These are phyloP conservation scores for Tachina fera DNA, from an alignment of 2,888 invertebrate species.

Conservation along the genomic window DNA sequence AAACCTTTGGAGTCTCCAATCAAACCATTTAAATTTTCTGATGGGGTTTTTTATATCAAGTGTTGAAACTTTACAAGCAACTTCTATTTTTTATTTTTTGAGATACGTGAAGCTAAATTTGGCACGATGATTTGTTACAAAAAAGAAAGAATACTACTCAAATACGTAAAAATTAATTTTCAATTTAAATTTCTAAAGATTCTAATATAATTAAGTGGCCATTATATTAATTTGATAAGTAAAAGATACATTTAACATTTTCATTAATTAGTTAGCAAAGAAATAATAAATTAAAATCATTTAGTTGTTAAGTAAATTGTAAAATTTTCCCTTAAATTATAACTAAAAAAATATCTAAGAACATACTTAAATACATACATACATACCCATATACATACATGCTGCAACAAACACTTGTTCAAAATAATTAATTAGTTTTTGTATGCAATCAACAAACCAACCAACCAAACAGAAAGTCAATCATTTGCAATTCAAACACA, in stretches of 20 bases:
- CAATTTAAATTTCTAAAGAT: constrained; percentile 20
- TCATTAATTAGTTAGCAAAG: constrained; percentile 61
- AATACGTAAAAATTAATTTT: constrained; percentile 1
- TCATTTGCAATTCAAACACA: constrained; percentile 69
- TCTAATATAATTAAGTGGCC: constrained; percentile 34
- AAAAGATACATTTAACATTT: constrained; percentile 6
- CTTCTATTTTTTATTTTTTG: too few relatives aligned
- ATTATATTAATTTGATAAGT: constrained; percentile 35
- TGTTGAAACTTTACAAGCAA: too few relatives aligned
- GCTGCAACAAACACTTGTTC: background rate
- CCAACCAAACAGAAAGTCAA: constrained; percentile 60
- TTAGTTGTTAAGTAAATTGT: constrained; percentile 42
- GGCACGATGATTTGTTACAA: too few relatives aligned
- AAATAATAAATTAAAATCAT: constrained; percentile 29
- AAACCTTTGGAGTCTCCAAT: too few relatives aligned
- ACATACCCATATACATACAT: background rate
- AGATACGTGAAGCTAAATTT: too few relatives aligned
- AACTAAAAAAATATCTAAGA: constrained; percentile 18
- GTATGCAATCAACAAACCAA: constrained; percentile 57
- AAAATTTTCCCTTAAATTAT: constrained; percentile 15
- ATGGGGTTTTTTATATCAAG: too few relatives aligned
- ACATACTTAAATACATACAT: background rate
- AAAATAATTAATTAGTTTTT: background rate
- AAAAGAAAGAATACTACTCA: too few relatives aligned
- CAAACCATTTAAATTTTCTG: too few relatives aligned